Percentiles rank a stretch among this genome's conserved stretches.
These are phyloP conservation scores for Rhagoletis pomonella DNA, from an alignment of 1,140 invertebrate genomes.

Conservation along the genomic window DNA sequence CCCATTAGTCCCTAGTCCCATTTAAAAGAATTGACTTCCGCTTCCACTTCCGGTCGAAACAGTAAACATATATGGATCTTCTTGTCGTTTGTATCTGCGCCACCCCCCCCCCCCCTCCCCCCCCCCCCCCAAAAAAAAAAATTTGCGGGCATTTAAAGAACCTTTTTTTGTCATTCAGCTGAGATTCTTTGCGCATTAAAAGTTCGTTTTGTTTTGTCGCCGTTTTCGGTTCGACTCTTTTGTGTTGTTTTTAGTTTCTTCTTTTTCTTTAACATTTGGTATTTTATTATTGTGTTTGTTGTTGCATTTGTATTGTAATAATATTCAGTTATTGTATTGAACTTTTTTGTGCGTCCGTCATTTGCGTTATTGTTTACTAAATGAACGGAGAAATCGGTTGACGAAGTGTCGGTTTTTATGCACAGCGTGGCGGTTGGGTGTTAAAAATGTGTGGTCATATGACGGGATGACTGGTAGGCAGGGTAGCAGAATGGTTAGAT, in stretches of 20 bases:
- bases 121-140: background rate
- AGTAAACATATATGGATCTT: no score
- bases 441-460: constrained; percentile 20
- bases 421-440: background rate
- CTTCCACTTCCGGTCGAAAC: no score
- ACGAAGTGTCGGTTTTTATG: background rate
- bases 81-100: no score
- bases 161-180: background rate
- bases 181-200: background rate
- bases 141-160: background rate
- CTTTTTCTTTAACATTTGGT: background rate
- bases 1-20: no score
- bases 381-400: constrained; percentile 15
- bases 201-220: background rate
- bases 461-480: background rate
- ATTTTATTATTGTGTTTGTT: constrained; percentile 24
- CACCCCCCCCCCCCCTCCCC: no score
- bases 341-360: constrained; percentile 19
- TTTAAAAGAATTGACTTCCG: no score
- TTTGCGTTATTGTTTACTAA: constrained; percentile 36
- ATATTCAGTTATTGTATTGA: constrained; percentile 41
- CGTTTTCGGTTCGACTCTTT: background rate
- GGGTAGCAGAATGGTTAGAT: background rate
- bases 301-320: constrained; percentile 10
- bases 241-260: background rate